Conservation (phyloP, 2,797 vertebrate species). For the Rhynchotus rufescens region DNA sequence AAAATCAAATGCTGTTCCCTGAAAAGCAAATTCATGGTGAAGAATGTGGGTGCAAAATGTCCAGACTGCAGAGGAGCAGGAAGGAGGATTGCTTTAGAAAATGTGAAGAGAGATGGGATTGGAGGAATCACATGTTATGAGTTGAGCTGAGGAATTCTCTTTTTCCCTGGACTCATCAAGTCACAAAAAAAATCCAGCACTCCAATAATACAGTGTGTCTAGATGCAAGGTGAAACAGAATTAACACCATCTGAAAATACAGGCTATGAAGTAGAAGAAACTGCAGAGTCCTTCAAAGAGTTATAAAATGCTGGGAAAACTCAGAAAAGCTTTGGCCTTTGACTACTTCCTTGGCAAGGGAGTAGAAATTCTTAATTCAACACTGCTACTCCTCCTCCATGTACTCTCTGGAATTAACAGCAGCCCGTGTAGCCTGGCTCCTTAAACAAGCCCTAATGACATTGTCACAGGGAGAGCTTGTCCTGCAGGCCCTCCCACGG, state of each 20-base stretch:
- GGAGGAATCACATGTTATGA: not conserved
- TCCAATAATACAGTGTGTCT: not conserved
- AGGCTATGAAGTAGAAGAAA: not conserved
- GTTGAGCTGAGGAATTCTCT: not conserved
- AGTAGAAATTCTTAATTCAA: constrained; percentile 26
- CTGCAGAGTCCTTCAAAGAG: not conserved
- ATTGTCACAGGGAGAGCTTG: not conserved
- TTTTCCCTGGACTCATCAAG: not conserved
- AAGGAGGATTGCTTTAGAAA: not conserved
- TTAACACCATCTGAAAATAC: not conserved
- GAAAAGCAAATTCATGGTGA: not conserved
- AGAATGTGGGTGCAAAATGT: not conserved
- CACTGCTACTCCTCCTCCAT: not conserved
- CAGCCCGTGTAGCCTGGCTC: not conserved
- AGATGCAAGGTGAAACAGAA: not conserved
- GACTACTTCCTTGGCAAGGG: constrained; percentile 8
- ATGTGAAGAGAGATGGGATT: not conserved
- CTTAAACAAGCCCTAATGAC: constrained; percentile 21
- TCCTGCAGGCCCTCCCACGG: not conserved
- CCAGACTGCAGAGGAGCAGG: not conserved
- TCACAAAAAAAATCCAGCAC: not conserved
- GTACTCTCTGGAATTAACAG: not conserved
- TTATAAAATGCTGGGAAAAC: not conserved
- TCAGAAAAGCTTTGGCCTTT: constrained; percentile 7
- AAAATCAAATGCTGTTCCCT: not conserved